Evolutionary conservation across 2,113 vertebrate species (phyloP).

Genomic region (Cyphomyrus plagiostoma): DNA sequence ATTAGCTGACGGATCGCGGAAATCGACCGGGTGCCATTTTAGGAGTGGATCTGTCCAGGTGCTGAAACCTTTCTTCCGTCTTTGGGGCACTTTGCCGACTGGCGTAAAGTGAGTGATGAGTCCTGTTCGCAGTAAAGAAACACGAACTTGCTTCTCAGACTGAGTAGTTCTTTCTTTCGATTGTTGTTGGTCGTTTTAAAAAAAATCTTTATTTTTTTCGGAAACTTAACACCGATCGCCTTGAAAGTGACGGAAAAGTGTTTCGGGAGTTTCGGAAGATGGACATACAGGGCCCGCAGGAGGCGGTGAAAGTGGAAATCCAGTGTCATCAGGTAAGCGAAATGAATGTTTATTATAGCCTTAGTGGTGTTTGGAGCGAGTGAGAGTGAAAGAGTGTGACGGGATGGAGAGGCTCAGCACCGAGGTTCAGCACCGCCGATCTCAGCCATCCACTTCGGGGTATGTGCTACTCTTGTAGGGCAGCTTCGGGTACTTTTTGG

Average conservation of each 20-base stretch:
- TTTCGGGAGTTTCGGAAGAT: constrained; percentile 68
- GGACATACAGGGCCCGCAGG: constrained; percentile 87
- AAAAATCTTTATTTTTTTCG: constrained; percentile 42
- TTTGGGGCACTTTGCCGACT: constrained; percentile 64
- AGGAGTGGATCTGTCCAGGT: constrained; percentile 30
- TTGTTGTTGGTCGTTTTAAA: constrained; percentile 63
- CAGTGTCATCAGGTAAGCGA: constrained; percentile 86
- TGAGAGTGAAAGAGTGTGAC: constrained; percentile 33
- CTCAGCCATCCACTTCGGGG: constrained; percentile 26
- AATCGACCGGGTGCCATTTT: constrained; percentile 25
- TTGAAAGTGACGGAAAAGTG: constrained; percentile 85
- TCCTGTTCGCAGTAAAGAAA: constrained; percentile 72
- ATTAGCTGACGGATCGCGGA: neutral
- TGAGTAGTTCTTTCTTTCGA: constrained; percentile 71
- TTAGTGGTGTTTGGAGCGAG: constrained; percentile 41
- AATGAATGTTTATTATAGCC: constrained; percentile 52
- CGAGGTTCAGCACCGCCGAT: constrained; percentile 42
- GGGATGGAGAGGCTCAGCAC: constrained; percentile 38
- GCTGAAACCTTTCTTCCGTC: constrained; percentile 36
- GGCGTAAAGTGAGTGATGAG: constrained; percentile 85
- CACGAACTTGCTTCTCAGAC: constrained; percentile 77
- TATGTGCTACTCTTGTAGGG: constrained; percentile 31
- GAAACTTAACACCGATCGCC: constrained; percentile 67
- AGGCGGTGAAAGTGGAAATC: constrained; percentile 84
- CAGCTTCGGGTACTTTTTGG: constrained; percentile 45